phyloP scores from a whole-genome alignment of 2,113 vertebrate species.

The Conger conger region DNA sequence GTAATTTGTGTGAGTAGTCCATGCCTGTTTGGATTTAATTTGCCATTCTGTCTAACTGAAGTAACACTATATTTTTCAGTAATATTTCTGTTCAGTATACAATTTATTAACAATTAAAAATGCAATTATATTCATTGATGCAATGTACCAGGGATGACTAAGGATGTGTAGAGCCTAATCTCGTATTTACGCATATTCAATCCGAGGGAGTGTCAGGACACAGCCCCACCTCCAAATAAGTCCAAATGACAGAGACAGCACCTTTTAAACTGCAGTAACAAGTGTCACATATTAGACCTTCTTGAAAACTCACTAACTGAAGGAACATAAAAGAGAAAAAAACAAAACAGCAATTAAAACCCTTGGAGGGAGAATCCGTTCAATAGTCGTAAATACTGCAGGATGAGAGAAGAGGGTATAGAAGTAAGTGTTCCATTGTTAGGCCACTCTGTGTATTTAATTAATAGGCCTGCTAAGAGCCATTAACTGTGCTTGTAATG shows the following conservation, averaged over 20 bases:
- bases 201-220: background rate
- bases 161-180: background rate
- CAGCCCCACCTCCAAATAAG: background rate
- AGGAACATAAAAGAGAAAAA: constrained; percentile 31
- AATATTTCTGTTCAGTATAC: no score
- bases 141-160: background rate
- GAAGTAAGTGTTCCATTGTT: constrained; percentile 58
- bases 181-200: background rate
- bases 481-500: constrained; percentile 58
- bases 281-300: background rate
- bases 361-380: constrained; percentile 49
- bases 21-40: no score
- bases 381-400: constrained; percentile 64
- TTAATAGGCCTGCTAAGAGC: constrained; percentile 61
- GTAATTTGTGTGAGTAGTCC: background rate
- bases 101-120: no score
- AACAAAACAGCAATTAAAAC: constrained; percentile 59
- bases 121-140: background rate
- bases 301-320: background rate
- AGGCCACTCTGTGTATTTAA: constrained; percentile 58
- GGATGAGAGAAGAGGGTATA: constrained; percentile 61
- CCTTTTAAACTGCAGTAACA: background rate
- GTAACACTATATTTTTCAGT: no score
- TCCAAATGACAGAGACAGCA: background rate
- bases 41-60: background rate